These are phyloP conservation scores for Ochotona curzoniae DNA, from an alignment of 2,113 vertebrate species.

Conservation along the genomic window DNA sequence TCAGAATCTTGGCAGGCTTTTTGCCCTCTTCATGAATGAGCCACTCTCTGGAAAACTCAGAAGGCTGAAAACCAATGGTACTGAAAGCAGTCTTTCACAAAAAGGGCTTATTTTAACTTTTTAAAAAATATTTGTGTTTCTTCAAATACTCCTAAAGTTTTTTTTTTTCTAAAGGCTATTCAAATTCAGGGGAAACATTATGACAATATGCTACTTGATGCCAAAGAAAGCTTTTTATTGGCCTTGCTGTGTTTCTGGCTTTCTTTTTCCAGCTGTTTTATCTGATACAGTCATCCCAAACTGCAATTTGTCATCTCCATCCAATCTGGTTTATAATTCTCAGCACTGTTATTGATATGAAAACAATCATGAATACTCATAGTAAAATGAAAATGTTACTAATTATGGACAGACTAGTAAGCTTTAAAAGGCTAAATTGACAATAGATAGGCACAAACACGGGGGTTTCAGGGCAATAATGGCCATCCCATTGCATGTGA, in stretches of 20 bases:
- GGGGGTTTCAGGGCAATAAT: neutral
- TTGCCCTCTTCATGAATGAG: slow-evolving; percentile 10
- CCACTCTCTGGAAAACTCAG: slow-evolving; percentile 50
- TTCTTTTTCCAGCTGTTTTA: slow-evolving; percentile 82
- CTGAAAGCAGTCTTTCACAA: slow-evolving; percentile 61
- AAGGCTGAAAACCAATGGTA: slow-evolving; percentile 39
- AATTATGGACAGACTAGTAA: slow-evolving; percentile 47
- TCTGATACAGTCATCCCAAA: slow-evolving; percentile 77
- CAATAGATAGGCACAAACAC: slow-evolving; percentile 42
- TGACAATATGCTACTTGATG: slow-evolving; percentile 70
- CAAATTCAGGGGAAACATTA: slow-evolving; percentile 61
- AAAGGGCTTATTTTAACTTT: slow-evolving; percentile 66
- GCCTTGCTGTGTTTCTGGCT: slow-evolving; percentile 74
- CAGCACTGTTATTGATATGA: slow-evolving; percentile 35
- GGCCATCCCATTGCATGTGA: neutral
- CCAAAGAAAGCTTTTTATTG: slow-evolving; percentile 81
- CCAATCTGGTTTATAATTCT: slow-evolving; percentile 58
- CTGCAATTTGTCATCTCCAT: slow-evolving; percentile 70
- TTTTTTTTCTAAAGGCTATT: slow-evolving; percentile 66
- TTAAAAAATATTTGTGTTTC: slow-evolving; percentile 69
- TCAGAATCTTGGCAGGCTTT: slow-evolving; percentile 9
- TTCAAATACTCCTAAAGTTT: slow-evolving; percentile 62
- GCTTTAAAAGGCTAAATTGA: slow-evolving; percentile 51
- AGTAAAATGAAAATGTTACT: slow-evolving; percentile 63
- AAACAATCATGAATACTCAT: slow-evolving; percentile 70